Conservation (phyloP, 2,888 invertebrate genomes). For the Sarcophaga variegata region DNA sequence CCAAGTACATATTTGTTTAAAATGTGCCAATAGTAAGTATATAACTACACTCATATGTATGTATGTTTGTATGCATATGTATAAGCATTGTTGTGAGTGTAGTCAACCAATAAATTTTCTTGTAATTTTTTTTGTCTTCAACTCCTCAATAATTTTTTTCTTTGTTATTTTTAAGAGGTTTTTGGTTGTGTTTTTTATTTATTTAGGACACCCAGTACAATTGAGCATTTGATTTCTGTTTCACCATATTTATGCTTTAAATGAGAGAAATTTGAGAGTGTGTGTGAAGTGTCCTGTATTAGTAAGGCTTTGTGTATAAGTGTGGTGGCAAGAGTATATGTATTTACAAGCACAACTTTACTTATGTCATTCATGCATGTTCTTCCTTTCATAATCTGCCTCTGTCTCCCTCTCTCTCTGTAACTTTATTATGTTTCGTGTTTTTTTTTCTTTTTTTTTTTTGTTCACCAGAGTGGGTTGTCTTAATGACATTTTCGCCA, state of each 20-base stretch:
- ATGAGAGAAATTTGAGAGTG: no score
- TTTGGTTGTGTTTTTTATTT: neutral
- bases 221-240: neutral
- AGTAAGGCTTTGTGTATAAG: neutral
- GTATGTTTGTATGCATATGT: neutral
- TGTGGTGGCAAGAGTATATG: neutral
- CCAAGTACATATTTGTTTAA: neutral
- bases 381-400: neutral
- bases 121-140: neutral
- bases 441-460: neutral
- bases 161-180: neutral
- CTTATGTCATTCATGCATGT: constrained; percentile 41
- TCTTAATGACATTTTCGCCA: neutral
- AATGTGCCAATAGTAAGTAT: neutral
- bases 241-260: neutral
- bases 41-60: neutral
- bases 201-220: neutral
- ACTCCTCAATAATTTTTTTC: neutral
- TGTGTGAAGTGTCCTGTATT: no score
- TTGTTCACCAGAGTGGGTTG: neutral
- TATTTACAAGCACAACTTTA: constrained; percentile 8
- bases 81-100: neutral
- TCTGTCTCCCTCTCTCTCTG: no score
- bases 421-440: no score
- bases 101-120: neutral